Evolutionary conservation across 2,113 vertebrate species (phyloP).

Genomic region (Paradisaea rubra): DNA sequence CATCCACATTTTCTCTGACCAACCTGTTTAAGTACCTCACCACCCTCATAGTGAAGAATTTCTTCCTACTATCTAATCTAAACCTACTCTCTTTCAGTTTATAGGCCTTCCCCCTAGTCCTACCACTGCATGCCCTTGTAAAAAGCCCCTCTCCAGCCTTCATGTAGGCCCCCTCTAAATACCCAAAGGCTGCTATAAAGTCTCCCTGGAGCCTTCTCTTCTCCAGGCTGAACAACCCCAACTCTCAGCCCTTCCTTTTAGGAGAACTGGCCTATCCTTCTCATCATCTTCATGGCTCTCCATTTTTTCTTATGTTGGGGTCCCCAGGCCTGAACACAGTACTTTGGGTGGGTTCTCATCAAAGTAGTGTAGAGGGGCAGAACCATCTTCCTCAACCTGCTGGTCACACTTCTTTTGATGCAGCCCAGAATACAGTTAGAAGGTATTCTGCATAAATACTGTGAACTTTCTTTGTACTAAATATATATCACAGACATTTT

Average conservation of each 20-base stretch:
- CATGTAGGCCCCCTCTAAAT: not conserved
- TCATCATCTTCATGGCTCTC: not conserved
- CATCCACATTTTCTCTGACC: not conserved
- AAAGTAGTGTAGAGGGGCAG: not conserved
- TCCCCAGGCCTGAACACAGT: not conserved
- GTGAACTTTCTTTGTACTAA: not conserved
- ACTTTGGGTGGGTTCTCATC: not conserved
- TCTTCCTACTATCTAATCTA: not conserved
- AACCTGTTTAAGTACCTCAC: not conserved
- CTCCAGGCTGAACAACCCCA: not conserved
- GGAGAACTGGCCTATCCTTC: not conserved
- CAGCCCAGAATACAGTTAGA: not conserved
- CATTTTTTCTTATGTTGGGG: not conserved
- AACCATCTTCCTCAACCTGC: not conserved
- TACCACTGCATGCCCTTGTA: not conserved
- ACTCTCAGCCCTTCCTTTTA: not conserved
- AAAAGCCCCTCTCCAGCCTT: not conserved
- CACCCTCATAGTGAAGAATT: not conserved
- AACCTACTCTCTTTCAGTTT: not conserved
- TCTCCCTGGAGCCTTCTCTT: not conserved
- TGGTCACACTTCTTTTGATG: not conserved
- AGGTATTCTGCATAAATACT: not conserved
- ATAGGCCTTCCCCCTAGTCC: not conserved
- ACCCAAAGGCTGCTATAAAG: not conserved
- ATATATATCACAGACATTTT: not conserved